Evolutionary conservation across 2,113 vertebrate genomes (phyloP).

Genomic region (Psittacula cyanocephala): DNA sequence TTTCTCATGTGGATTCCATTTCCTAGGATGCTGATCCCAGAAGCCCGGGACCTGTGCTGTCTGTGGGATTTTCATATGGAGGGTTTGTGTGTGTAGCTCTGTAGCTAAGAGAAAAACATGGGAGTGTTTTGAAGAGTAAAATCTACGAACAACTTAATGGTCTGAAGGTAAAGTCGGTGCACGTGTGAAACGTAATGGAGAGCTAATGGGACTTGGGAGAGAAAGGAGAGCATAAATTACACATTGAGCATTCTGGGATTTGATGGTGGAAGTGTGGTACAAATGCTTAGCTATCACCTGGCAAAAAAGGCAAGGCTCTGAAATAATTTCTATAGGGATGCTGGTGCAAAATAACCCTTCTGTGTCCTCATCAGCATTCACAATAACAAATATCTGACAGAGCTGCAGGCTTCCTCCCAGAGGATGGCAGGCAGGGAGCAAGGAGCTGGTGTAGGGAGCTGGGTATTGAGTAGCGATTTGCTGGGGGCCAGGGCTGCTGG

Average conservation of each 20-base stretch:
- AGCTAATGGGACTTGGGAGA: background rate
- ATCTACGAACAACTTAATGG: background rate
- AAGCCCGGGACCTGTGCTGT: background rate
- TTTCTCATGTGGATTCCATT: conserved; percentile 57
- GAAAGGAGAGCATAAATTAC: background rate
- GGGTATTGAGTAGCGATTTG: rapidly evolving
- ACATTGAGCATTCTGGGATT: background rate
- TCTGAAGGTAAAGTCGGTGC: background rate
- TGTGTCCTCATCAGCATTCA: rapidly evolving
- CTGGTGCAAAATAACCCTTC: background rate
- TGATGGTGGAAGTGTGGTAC: background rate
- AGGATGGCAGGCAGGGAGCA: background rate
- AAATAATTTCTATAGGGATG: rapidly evolving
- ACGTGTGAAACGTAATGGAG: background rate
- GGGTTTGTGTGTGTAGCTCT: background rate
- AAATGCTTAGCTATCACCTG: background rate
- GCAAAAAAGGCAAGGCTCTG: background rate
- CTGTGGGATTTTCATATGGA: background rate
- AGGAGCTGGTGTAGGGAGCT: background rate
- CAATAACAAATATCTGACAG: background rate
- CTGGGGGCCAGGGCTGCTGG: background rate
- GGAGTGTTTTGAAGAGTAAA: background rate
- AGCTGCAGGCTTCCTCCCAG: background rate
- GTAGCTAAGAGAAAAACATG: background rate
- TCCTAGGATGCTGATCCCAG: conserved; percentile 33